Evolutionary conservation across 2,797 vertebrate species (phyloP).

Genomic region (Sebastes jordani): DNA sequence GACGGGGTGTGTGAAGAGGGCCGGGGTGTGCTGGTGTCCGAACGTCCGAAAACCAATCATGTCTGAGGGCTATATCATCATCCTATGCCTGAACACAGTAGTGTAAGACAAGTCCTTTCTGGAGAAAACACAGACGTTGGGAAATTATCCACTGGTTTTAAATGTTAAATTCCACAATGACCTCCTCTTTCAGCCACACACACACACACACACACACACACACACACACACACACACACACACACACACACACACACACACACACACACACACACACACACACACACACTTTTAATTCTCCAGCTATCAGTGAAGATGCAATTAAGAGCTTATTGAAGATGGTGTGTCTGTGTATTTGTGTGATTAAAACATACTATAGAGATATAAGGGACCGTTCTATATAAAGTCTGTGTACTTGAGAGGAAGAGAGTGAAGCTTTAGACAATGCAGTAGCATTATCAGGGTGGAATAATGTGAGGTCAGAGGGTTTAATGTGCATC

Average conservation of each 20-base stretch:
- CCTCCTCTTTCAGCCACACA: conserved; percentile 1
- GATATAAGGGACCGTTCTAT: background rate
- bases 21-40: conserved; percentile 27
- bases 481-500: conserved; percentile 25
- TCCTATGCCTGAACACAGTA: conserved; percentile 30
- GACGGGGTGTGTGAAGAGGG: conserved; percentile 3
- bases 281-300: conserved; percentile 3
- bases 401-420: background rate
- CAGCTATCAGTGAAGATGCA: background rate
- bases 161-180: conserved; percentile 57
- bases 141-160: conserved; percentile 11
- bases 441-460: background rate
- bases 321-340: background rate
- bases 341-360: background rate
- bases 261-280: no score
- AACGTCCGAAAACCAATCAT: conserved; percentile 71
- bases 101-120: conserved; percentile 2
- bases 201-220: no score
- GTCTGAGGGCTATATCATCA: conserved; percentile 41
- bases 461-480: background rate
- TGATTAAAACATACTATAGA: background rate
- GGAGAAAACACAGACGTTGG: background rate
- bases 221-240: no score
- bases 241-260: no score
- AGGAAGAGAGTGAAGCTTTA: background rate